phyloP scores from a whole-genome alignment of 2,888 invertebrate species.

The Acleris cristana region DNA sequence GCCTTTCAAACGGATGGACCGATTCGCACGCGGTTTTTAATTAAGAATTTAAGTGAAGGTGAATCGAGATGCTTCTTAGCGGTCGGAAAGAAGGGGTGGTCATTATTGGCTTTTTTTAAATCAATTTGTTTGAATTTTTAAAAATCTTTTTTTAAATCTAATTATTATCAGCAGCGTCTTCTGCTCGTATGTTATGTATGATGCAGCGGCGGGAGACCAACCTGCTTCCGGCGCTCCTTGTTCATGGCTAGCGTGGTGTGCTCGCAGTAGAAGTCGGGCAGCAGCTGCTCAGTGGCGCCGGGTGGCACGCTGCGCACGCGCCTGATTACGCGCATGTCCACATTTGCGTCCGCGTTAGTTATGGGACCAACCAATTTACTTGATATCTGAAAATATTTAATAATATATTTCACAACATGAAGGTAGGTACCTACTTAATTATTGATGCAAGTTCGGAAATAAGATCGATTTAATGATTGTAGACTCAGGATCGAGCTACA shows the following conservation, averaged over 20 bases:
- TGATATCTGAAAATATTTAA: slow-evolving; percentile 84
- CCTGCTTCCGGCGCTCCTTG: slow-evolving; percentile 93
- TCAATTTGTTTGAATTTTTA: too few species aligned
- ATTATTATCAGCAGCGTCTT: too few species aligned
- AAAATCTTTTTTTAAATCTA: too few species aligned
- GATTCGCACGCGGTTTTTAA: too few species aligned
- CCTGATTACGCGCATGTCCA: slow-evolving; percentile 85
- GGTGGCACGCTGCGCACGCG: slow-evolving; percentile 87
- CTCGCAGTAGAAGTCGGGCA: slow-evolving; percentile 98
- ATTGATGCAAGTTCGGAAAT: neutral
- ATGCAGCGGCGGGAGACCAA: slow-evolving; percentile 45
- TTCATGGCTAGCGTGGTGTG: slow-evolving; percentile 97
- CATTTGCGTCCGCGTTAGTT: slow-evolving; percentile 87
- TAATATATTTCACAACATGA: neutral
- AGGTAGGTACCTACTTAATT: neutral
- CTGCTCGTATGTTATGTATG: too few species aligned
- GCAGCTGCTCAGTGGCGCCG: slow-evolving; percentile 90
- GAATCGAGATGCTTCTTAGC: too few species aligned
- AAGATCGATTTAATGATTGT: too few species aligned
- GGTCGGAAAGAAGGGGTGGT: too few species aligned
- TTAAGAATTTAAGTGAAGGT: too few species aligned
- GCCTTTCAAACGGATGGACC: too few species aligned
- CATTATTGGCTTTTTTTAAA: too few species aligned
- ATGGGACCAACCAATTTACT: slow-evolving; percentile 88
- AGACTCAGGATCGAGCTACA: too few species aligned